Evolutionary conservation across 2,797 vertebrate species (phyloP), one percentile per base, ranked within the genome.

Genomic region (Eulemur coronatus): DNA sequence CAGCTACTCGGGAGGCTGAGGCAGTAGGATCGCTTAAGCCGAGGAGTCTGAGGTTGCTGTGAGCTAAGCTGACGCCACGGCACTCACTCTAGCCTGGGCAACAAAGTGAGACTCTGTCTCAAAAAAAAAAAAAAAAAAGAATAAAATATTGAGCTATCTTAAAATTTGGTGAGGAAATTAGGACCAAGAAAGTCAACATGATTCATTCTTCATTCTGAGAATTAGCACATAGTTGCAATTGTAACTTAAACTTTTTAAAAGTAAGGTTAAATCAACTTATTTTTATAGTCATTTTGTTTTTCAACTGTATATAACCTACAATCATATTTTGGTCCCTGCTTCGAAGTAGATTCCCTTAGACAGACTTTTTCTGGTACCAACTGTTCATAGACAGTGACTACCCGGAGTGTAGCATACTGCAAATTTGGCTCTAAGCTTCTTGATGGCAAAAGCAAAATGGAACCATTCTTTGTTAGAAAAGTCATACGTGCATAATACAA

Each of bases 161-260:
- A 50, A 93, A 94, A 55, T 38, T 93, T 33, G 84, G 10, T 81
- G 7, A 88, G 84, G 85, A 91, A 91, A 80, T 43, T 59, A 76
- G 61, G 61, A 26, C 35, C 41, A 30, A 89, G 85, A 76, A 59
- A 43, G 20, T 73, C 4, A 90, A 57, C 50, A 43, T 52, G 30
- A 57, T 59, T 85, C 43, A 82, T 46, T 70, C 46, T 91, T 88
- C 70, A 70, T 73, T 85, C 30, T 78, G 63, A 94, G 48, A 33
- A 61, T 75, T 38, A 79, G 35, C 55, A 50, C 9, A 50, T 55
- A 61, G 15, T 55, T 81, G 0, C 52, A 41, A 55, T 17, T 38
- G 43, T 57, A 75, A 17, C 63, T 52, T 78, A n/a, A 46, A 65
- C 41, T 73, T 78, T 59, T 94, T 24, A 2, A 43, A 78, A 79